A percentile compares a stretch with the other conserved stretches of the same genome.
Conservation (phyloP, 2,113 vertebrate species). For the Hippopotamus amphibius region DNA sequence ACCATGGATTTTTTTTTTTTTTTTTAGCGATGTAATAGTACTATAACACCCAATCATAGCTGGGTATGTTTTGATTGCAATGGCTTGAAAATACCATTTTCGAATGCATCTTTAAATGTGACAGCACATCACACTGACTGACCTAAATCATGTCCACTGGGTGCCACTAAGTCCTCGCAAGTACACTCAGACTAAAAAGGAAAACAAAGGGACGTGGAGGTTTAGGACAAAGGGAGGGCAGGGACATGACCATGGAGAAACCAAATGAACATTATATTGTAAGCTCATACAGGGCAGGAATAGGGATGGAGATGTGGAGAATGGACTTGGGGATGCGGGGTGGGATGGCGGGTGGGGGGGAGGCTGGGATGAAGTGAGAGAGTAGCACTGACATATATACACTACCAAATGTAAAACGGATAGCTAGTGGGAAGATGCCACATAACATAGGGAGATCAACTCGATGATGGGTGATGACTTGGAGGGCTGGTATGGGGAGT, state of each 20-base stretch:
- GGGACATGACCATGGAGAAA: background rate
- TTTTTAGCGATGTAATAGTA: background rate
- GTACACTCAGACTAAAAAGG: background rate
- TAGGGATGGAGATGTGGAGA: too few species aligned
- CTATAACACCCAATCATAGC: background rate
- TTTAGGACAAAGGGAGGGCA: background rate
- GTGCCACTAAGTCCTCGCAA: background rate
- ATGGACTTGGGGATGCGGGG: too few species aligned
- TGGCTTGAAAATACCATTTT: background rate
- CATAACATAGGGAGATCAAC: too few species aligned
- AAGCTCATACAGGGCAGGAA: background rate
- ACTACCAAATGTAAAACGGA: too few species aligned
- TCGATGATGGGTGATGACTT: too few species aligned
- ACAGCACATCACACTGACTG: background rate
- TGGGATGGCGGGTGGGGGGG: too few species aligned
- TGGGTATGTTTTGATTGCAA: background rate
- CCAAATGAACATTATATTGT: background rate
- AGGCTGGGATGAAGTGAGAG: too few species aligned
- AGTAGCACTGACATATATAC: too few species aligned
- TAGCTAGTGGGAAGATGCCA: too few species aligned
- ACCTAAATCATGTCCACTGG: background rate
- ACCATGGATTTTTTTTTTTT: background rate
- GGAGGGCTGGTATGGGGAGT: too few species aligned
- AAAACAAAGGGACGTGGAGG: background rate
- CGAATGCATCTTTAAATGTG: background rate